These are phyloP conservation scores for Rattus norvegicus DNA, from an alignment of 2,113 vertebrate genomes.

Conservation along the genomic window GRCr8 NC_086029.1:52396501-52397000, in stretches of 20 bases:
- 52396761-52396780: constrained; percentile 83
- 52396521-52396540: constrained; percentile 76
- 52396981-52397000: constrained; percentile 81
- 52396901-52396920: constrained; percentile 82
- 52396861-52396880: constrained; percentile 84
- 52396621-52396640: constrained; percentile 64
- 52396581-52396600: constrained; percentile 75
- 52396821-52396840: constrained; percentile 79
- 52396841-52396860: constrained; percentile 82
- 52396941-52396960: constrained; percentile 81
- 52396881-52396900: constrained; percentile 83
- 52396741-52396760: constrained; percentile 83
- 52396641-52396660: constrained; percentile 55
- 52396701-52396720: constrained; percentile 81
- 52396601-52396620: constrained; percentile 67
- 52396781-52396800: constrained; percentile 84
- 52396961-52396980: constrained; percentile 79
- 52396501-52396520: constrained; percentile 85
- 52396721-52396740: constrained; percentile 84
- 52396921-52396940: constrained; percentile 83
- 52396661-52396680: constrained; percentile 54
- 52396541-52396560: constrained; percentile 75
- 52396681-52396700: constrained; percentile 71
- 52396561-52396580: constrained; percentile 75
- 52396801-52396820: constrained; percentile 82